These are phyloP conservation scores for Euschistus heros DNA, from an alignment of 1,140 invertebrate genomes.

Conservation along the genomic window DNA sequence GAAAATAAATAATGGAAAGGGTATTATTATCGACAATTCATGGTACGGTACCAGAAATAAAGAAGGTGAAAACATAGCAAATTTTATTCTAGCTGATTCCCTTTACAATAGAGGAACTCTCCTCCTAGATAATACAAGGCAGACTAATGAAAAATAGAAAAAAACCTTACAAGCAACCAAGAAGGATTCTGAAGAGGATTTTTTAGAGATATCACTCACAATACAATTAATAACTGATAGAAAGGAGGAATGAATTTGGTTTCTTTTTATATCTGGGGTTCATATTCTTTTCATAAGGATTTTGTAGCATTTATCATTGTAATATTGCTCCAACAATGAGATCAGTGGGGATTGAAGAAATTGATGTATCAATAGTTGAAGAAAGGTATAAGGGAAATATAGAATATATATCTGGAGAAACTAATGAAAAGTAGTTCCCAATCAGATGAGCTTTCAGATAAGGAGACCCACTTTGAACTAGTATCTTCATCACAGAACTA, in stretches of 20 bases:
- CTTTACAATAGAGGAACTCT: too few species aligned
- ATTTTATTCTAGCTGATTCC: not conserved
- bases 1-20: not conserved
- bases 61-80: not conserved
- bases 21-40: not conserved
- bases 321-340: not conserved
- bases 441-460: not conserved
- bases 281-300: too few species aligned
- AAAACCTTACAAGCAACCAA: too few species aligned
- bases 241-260: too few species aligned
- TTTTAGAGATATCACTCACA: too few species aligned
- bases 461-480: not conserved
- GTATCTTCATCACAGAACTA: not conserved
- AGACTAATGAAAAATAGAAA: too few species aligned
- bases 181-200: too few species aligned
- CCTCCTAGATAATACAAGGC: too few species aligned
- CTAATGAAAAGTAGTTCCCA: not conserved
- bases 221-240: too few species aligned
- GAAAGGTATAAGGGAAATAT: not conserved
- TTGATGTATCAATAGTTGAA: not conserved
- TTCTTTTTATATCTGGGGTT: too few species aligned
- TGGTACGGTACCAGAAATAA: not conserved
- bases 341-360: slow-evolving; percentile 1
- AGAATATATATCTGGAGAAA: not conserved
- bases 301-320: too few species aligned